A percentile compares a stretch with the other conserved stretches of the same genome.
These are phyloP conservation scores for Nymphalis c-album DNA, from an alignment of 2,888 invertebrate genomes.

Conservation along the genomic window DNA sequence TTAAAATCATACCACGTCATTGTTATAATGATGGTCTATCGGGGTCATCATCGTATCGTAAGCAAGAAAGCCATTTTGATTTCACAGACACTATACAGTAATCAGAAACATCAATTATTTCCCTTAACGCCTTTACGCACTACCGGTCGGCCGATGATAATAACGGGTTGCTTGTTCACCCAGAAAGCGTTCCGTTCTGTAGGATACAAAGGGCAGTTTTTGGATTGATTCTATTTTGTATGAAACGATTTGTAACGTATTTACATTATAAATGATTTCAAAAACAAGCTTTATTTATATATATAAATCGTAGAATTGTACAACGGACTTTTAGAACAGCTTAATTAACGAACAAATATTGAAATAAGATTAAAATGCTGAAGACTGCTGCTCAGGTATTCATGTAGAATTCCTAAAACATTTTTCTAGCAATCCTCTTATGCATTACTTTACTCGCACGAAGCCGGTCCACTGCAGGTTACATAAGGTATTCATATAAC, in stretches of 20 bases:
- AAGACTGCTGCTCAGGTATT: too few species aligned
- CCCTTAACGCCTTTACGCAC: constrained; percentile 40
- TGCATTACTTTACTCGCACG: too few species aligned
- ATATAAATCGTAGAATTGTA: too few species aligned
- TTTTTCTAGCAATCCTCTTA: too few species aligned
- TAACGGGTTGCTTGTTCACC: constrained; percentile 23
- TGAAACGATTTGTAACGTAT: not conserved
- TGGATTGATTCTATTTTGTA: not conserved
- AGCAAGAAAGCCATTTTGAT: constrained; percentile 54
- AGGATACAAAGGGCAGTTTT: constrained; percentile 15
- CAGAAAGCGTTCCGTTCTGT: constrained; percentile 28
- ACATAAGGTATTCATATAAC: too few species aligned
- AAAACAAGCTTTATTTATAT: too few species aligned
- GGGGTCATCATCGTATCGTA: constrained; percentile 28
- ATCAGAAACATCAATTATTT: constrained; percentile 49
- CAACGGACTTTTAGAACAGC: too few species aligned
- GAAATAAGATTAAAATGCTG: too few species aligned
- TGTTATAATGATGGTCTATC: constrained; percentile 30
- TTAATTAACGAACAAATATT: too few species aligned
- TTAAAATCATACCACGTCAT: constrained; percentile 37
- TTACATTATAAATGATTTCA: not conserved
- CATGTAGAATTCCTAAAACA: too few species aligned
- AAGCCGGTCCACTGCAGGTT: too few species aligned
- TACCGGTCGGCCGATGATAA: constrained; percentile 35
- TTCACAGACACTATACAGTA: constrained; percentile 59